phyloP scores from a whole-genome alignment of 2,113 vertebrate species.

The Rynchops niger region DNA sequence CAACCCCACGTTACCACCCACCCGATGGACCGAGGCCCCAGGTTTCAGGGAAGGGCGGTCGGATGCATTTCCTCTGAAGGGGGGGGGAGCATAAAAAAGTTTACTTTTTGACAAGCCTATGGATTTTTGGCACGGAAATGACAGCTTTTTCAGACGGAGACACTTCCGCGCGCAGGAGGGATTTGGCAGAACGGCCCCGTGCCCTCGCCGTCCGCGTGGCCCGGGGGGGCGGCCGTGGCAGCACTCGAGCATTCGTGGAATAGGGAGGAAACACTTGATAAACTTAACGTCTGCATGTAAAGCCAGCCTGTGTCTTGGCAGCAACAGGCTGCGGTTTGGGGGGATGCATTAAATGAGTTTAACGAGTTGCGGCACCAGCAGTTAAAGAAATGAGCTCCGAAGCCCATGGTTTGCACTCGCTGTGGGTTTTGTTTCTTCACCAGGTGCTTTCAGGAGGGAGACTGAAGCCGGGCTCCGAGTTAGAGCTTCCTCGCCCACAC shows the following conservation, averaged over 20 bases:
- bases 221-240: background rate
- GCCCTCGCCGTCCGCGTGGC: fast-evolving
- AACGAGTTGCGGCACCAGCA: background rate
- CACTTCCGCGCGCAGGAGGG: background rate
- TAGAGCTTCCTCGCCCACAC: background rate
- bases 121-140: background rate
- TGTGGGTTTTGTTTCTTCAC: background rate
- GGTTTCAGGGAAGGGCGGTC: background rate
- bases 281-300: background rate
- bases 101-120: background rate
- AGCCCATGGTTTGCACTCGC: fast-evolving
- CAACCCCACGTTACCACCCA: fast-evolving
- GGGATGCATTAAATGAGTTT: background rate
- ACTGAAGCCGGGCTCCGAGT: background rate
- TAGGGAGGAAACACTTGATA: background rate
- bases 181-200: background rate
- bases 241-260: fast-evolving
- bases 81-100: background rate
- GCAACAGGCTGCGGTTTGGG: background rate
- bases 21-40: fast-evolving
- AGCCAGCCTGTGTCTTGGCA: background rate
- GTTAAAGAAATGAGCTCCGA: background rate
- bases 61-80: background rate
- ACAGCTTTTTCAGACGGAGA: background rate
- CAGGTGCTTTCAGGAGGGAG: background rate